Evolutionary conservation across 2,888 invertebrate species (phyloP).

Genomic region (Eubasilissa splendida): DNA sequence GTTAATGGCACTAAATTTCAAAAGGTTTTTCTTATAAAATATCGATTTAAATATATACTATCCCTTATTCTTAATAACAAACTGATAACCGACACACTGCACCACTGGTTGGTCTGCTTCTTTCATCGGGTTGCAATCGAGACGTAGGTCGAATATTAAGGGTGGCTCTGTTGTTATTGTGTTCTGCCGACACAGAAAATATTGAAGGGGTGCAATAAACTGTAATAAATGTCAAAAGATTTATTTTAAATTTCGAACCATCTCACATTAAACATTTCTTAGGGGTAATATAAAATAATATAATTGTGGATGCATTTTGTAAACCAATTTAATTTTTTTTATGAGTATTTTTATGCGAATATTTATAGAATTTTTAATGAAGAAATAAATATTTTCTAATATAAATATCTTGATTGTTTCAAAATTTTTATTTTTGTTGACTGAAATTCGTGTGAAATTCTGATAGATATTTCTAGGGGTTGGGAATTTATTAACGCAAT

Average conservation of each 20-base stretch:
- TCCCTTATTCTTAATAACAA: neutral
- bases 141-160: conserved; percentile 20
- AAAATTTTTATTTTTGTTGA: neutral
- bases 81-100: neutral
- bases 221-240: conserved; percentile 40
- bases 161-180: conserved; percentile 26
- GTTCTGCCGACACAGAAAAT: conserved; percentile 40
- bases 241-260: conserved; percentile 17
- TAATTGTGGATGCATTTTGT: neutral
- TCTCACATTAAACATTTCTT: conserved; percentile 8
- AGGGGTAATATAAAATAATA: neutral
- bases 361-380: neutral
- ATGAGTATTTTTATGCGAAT: conserved; percentile 17
- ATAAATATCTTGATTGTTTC: conserved; percentile 2
- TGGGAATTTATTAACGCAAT: neutral
- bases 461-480: neutral
- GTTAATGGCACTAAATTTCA: conserved; percentile 3
- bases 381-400: neutral
- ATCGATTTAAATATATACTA: conserved; percentile 10
- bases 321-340: neutral
- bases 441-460: neutral
- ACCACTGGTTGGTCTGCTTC: neutral
- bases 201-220: conserved; percentile 41
- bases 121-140: neutral
- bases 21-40: conserved; percentile 18